These are phyloP conservation scores for Cyclura pinguis DNA, from an alignment of 2,797 vertebrate genomes.

Conservation along the genomic window DNA sequence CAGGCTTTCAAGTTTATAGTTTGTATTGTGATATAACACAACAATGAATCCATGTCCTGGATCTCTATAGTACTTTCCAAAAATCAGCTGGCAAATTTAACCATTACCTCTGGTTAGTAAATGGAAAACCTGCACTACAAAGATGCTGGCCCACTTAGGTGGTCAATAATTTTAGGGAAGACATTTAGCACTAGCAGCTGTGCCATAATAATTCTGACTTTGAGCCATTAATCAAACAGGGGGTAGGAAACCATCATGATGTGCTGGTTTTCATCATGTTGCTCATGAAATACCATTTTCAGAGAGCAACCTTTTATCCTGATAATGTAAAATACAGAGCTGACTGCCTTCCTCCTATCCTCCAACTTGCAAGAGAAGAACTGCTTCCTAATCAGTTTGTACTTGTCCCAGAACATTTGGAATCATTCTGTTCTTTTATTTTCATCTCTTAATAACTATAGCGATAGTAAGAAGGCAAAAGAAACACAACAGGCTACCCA, in stretches of 20 bases:
- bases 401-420: slow-evolving; percentile 43
- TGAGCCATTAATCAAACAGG: slow-evolving; percentile 61
- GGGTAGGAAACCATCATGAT: slow-evolving; percentile 49
- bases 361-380: slow-evolving; percentile 47
- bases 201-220: slow-evolving; percentile 67
- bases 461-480: neutral
- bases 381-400: slow-evolving; percentile 52
- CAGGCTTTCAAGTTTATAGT: slow-evolving; percentile 34
- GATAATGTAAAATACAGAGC: slow-evolving; percentile 43
- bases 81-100: slow-evolving; percentile 52
- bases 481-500: slow-evolving; percentile 25
- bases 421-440: slow-evolving; percentile 39
- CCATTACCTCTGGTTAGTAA: slow-evolving; percentile 47
- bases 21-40: slow-evolving; percentile 40
- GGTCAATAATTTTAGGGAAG: slow-evolving; percentile 60
- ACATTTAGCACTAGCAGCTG: slow-evolving; percentile 56
- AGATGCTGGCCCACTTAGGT: slow-evolving; percentile 41
- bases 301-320: slow-evolving; percentile 29
- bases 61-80: slow-evolving; percentile 56
- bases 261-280: slow-evolving; percentile 53
- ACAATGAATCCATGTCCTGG: slow-evolving; percentile 33
- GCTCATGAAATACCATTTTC: slow-evolving; percentile 56
- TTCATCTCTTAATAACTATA: neutral
- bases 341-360: slow-evolving; percentile 31
- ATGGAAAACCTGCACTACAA: slow-evolving; percentile 56